Conservation (phyloP, 2,888 invertebrate species). For the Anagyrus pseudococci region DNA sequence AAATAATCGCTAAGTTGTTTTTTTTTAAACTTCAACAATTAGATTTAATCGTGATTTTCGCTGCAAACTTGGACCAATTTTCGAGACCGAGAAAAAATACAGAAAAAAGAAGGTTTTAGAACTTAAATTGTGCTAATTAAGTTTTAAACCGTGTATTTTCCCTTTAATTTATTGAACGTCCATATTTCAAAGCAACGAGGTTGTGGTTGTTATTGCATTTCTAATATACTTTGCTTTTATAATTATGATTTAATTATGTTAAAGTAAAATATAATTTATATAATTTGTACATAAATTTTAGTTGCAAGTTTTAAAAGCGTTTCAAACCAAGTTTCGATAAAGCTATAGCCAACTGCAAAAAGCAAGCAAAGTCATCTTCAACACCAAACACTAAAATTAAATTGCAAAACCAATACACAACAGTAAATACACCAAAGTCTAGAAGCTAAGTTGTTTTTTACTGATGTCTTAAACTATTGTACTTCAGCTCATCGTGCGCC, state of each 20-base stretch:
- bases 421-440: conserved; percentile 41
- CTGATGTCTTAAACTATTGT: conserved; percentile 42
- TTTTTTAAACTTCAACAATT: conserved; percentile 16
- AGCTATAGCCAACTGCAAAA: conserved; percentile 12
- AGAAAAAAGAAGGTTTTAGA: conserved; percentile 3
- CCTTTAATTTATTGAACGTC: background rate
- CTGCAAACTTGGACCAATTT: conserved; percentile 34
- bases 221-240: background rate
- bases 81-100: conserved; percentile 13
- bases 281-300: no score
- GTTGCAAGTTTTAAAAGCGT: background rate
- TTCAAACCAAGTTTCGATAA: conserved; percentile 10
- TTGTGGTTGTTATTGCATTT: conserved; percentile 25
- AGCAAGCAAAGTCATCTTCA: background rate
- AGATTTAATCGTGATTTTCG: conserved; percentile 24
- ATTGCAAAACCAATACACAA: conserved; percentile 15
- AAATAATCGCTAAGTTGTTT: conserved; percentile 21
- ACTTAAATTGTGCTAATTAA: conserved; percentile 6
- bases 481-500: conserved; percentile 48
- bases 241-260: background rate
- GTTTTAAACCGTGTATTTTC: background rate
- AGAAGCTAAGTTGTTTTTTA: conserved; percentile 50
- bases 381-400: background rate
- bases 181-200: conserved; percentile 12
- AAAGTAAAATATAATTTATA: no score